These are phyloP conservation scores for Gymnoscopelus braueri DNA, from an alignment of 2,797 vertebrate genomes.

Conservation along the genomic window DNA sequence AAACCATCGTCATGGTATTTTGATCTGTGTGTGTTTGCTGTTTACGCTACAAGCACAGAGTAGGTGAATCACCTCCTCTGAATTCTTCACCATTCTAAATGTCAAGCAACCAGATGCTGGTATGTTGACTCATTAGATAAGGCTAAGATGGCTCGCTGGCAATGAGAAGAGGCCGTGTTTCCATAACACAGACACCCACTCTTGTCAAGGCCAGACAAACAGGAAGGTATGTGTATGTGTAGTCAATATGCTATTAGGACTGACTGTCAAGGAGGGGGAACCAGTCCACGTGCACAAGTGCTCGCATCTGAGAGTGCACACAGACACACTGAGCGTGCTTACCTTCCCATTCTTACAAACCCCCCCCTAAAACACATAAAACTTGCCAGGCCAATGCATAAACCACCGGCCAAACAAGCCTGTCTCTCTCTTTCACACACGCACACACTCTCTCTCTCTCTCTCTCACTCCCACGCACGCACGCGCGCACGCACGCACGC, in stretches of 20 bases:
- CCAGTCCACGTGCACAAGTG: not conserved
- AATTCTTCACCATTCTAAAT: slow-evolving; percentile 24
- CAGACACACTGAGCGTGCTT: not conserved
- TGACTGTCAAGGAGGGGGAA: not conserved
- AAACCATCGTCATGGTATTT: not conserved
- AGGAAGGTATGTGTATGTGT: slow-evolving; percentile 6
- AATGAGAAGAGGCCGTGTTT: slow-evolving; percentile 41
- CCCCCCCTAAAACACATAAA: not conserved
- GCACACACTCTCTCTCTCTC: not conserved
- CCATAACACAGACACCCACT: slow-evolving; percentile 50
- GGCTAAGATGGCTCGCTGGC: slow-evolving; percentile 26
- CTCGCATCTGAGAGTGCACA: not conserved
- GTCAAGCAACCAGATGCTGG: slow-evolving; percentile 29
- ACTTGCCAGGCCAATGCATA: not conserved
- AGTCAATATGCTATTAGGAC: slow-evolving; percentile 22
- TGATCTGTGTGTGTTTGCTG: not conserved
- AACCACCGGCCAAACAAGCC: not conserved
- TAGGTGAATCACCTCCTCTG: slow-evolving; percentile 8
- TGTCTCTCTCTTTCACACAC: not conserved
- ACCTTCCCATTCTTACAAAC: not conserved
- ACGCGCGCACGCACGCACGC: not conserved
- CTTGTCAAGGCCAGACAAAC: slow-evolving; percentile 51
- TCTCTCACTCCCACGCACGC: not conserved
- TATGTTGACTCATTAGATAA: not conserved
- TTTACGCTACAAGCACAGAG: slow-evolving; percentile 41